Conservation (phyloP, 2,797 vertebrate genomes). For the Hypotaenidia okinawae region DNA sequence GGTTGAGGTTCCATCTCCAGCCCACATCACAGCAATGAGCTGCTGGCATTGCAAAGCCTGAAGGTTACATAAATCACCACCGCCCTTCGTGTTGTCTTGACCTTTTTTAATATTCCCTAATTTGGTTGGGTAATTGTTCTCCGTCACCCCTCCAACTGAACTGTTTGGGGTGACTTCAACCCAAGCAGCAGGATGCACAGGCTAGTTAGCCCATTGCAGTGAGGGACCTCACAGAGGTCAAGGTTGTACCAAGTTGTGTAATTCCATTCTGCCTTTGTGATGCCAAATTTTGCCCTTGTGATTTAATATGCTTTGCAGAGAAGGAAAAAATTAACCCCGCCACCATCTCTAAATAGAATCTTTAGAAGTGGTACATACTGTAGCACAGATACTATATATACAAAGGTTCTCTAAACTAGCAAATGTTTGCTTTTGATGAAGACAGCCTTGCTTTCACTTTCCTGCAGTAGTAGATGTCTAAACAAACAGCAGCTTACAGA, state of each 20-base stretch:
- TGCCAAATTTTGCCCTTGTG: background rate
- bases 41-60: conserved; percentile 52
- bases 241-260: background rate
- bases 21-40: conserved; percentile 50
- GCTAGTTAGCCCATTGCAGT: conserved; percentile 3
- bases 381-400: background rate
- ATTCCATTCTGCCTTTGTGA: background rate
- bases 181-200: background rate
- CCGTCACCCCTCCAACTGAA: conserved; percentile 16
- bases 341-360: background rate
- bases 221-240: conserved; percentile 36
- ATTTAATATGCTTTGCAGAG: background rate
- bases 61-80: conserved; percentile 58
- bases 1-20: conserved; percentile 44
- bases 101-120: conserved; percentile 63
- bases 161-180: conserved; percentile 25
- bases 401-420: fast-evolving
- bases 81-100: conserved; percentile 52
- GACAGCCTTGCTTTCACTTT: background rate
- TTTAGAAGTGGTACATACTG: background rate
- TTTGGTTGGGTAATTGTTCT: conserved; percentile 50
- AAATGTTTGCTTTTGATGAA: background rate
- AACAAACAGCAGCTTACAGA: background rate
- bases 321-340: background rate
- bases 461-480: background rate